These are phyloP conservation scores for Parazoanthus atlanticus DNA, from an alignment of 92 coral and sea anemone genomes.

Conservation along the genomic window DNA sequence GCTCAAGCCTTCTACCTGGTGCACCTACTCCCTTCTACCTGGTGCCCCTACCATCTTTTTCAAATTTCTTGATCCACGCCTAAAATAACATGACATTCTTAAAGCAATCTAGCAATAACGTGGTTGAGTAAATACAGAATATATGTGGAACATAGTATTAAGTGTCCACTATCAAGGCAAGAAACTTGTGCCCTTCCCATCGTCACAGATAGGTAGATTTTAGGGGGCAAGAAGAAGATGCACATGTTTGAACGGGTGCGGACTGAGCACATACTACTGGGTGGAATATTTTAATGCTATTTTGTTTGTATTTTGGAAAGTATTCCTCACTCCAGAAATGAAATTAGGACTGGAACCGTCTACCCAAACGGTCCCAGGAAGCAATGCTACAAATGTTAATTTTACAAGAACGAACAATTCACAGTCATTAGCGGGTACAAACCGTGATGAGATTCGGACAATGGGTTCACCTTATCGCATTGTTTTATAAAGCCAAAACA, in stretches of 20 bases:
- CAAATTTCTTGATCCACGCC: slow-evolving; percentile 3
- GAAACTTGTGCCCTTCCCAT: slow-evolving; percentile 20
- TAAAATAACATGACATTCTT: slow-evolving; percentile 12
- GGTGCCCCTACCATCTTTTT: slow-evolving; percentile 13
- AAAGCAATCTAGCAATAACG: slow-evolving; percentile 15
- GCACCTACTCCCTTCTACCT: no score
- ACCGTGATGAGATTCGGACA: no score
- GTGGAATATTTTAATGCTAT: not conserved
- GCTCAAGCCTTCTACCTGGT: slow-evolving; percentile 23
- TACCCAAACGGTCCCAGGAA: no score
- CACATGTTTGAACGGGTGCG: slow-evolving; percentile 21
- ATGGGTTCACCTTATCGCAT: no score
- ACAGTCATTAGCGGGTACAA: no score
- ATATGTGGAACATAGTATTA: slow-evolving; percentile 15
- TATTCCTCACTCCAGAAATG: no score
- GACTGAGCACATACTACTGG: slow-evolving; percentile 15
- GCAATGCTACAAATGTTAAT: no score
- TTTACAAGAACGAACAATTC: no score
- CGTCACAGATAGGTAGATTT: slow-evolving; percentile 8
- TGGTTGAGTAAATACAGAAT: slow-evolving; percentile 20
- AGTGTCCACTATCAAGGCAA: slow-evolving; percentile 8
- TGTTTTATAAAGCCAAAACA: no score
- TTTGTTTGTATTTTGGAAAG: slow-evolving; percentile 23
- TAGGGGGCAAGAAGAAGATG: slow-evolving; percentile 23
- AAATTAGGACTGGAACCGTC: no score